Conservation (phyloP, 2,888 invertebrate genomes). For the Dryobotodes eremita region DNA sequence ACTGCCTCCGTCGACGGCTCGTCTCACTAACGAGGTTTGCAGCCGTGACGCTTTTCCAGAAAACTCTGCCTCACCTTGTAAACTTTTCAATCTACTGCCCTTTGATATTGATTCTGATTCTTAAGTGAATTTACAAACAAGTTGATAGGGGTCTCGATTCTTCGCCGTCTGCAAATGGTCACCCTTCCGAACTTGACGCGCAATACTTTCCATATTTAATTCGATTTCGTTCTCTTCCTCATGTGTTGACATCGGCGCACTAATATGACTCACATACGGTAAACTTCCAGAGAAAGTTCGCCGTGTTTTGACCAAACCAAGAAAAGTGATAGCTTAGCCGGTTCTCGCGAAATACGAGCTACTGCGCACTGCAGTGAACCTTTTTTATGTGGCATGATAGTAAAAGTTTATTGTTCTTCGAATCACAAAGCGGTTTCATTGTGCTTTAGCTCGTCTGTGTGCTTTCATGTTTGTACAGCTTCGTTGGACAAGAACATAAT, state of each 20-base stretch:
- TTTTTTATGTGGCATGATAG: conserved; percentile 70
- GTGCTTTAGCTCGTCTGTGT: conserved; percentile 64
- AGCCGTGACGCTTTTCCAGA: conserved; percentile 38
- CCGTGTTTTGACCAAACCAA: conserved; percentile 73
- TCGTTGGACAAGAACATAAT: conserved; percentile 26
- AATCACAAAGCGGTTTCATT: conserved; percentile 65
- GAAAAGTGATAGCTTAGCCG: conserved; percentile 75
- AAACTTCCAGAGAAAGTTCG: conserved; percentile 76
- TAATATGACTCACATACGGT: conserved; percentile 59
- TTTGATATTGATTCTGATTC: conserved; percentile 30
- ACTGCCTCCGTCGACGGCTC: conserved; percentile 50
- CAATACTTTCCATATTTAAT: conserved; percentile 34
- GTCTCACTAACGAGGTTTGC: conserved; percentile 60
- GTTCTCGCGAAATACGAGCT: conserved; percentile 66
- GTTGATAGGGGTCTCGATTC: conserved; percentile 10
- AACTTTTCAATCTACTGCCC: conserved; percentile 49
- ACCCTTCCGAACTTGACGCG: conserved; percentile 10
- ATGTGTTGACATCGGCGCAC: conserved; percentile 45
- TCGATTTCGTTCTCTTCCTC: conserved; percentile 30
- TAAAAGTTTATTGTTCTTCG: conserved; percentile 73
- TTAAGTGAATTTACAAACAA: conserved; percentile 48
- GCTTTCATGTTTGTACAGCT: conserved; percentile 59
- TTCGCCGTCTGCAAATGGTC: conserved; percentile 18
- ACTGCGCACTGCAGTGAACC: conserved; percentile 71
- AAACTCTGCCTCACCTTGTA: conserved; percentile 46